These are phyloP conservation scores for Prorops nasuta DNA, from an alignment of 1,140 invertebrate species.

Conservation along the genomic window DNA sequence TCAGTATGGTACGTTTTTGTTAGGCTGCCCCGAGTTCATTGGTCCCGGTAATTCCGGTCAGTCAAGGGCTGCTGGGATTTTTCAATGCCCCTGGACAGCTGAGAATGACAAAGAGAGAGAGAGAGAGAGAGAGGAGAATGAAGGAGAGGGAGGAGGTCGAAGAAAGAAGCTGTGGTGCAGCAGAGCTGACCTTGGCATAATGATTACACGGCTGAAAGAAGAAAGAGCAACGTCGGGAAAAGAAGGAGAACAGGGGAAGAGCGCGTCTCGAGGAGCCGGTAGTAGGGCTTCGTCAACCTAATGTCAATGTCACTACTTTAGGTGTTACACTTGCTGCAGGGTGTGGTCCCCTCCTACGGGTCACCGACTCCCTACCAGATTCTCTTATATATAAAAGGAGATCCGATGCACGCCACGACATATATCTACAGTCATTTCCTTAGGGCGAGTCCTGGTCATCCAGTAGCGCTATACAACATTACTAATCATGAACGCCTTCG, in stretches of 20 bases:
- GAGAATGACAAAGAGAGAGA: no score
- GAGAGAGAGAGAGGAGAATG: no score
- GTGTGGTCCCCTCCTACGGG: slow-evolving; percentile 37
- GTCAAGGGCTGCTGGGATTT: no score
- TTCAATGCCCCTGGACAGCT: no score
- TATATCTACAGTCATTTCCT: slow-evolving; percentile 33
- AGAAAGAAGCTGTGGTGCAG: not conserved
- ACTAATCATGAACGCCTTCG: slow-evolving; percentile 38
- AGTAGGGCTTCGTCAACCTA: slow-evolving; percentile 24
- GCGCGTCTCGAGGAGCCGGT: not conserved
- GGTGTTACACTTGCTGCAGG: slow-evolving; percentile 29
- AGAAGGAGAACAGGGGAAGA: no score
- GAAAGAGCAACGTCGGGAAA: no score
- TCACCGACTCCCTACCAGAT: slow-evolving; percentile 45
- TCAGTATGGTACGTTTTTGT: no score
- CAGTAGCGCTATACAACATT: slow-evolving; percentile 33
- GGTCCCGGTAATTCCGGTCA: no score
- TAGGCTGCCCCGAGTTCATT: no score
- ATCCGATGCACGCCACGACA: slow-evolving; percentile 35
- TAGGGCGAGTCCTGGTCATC: slow-evolving; percentile 42
- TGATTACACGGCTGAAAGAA: not conserved
- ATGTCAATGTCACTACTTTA: slow-evolving; percentile 46
- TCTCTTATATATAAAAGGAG: slow-evolving; percentile 46
- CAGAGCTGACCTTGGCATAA: slow-evolving; percentile 21
- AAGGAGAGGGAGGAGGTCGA: no score